Evolutionary conservation across 2,888 invertebrate species (phyloP), one percentile per base, ranked within the genome.

Genomic region (Bembecia ichneumoniformis): DNA sequence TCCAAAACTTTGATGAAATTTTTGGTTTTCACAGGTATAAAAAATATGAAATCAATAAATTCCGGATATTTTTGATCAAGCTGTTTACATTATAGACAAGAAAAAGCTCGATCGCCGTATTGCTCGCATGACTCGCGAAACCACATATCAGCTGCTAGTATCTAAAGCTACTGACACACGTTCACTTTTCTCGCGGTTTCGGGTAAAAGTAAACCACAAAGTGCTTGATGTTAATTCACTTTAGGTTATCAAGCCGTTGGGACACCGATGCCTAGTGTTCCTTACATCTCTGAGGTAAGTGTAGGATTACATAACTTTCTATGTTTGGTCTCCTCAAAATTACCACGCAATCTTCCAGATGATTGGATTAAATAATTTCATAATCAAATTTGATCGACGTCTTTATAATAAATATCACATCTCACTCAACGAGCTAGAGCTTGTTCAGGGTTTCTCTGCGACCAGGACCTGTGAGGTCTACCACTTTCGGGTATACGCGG

Each of bases 111-210:
- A 40, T 40, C 7, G 10, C 5, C 7, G 11, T 40, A 14, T 40
- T 40, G 40, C 13, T 13, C 14, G 7, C 44, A 15, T 16, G 47
- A 28, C 46, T 35, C 56, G 58, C 59, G 54, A 61, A 72, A 81
- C 81, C 77, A 67, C 80, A 78, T 70, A 71, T 81, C 78, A 77
- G 53, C 57, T 59, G 60, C 67, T 64, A 68, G 68, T 68, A 64
- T 56, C 57, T 76, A 73, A 77, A 74, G 74, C 65, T 63, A 66
- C 59, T 67, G 78, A 73, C 77, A 72, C 66, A 71, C 63, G 64
- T 62, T 66, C 62, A 58, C 65, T 70, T 72, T 70, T 63, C 64
- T 58, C 63, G 69, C 59, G 68, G 71, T 67, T 67, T 60, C 57
- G 58, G 63, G 74, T 71, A 74, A 76, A 77, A 79, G 71, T 72